phyloP scores from a whole-genome alignment of 2,888 invertebrate genomes.

The Erpobdella octoculata region DNA sequence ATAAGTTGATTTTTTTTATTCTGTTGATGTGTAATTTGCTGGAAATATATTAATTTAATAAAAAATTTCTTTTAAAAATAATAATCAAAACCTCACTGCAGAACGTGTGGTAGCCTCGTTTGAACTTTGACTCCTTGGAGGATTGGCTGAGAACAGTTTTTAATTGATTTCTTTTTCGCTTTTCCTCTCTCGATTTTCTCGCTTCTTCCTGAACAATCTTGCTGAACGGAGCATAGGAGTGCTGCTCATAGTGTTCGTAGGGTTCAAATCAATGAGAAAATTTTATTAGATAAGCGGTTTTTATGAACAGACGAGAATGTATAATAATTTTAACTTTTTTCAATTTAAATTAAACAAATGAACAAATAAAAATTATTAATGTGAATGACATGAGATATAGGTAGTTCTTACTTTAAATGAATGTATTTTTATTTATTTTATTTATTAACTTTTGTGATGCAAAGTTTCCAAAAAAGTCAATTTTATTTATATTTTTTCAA shows the following conservation, averaged over 20 bases:
- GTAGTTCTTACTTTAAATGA: background rate
- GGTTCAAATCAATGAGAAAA: background rate
- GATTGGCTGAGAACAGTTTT: background rate
- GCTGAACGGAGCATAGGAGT: conserved; percentile 21
- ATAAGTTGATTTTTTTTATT: no score
- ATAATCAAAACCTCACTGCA: background rate
- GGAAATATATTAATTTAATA: no score
- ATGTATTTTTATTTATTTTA: background rate
- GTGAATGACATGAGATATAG: background rate
- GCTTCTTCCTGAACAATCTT: conserved; percentile 16
- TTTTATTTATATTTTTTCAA: no score
- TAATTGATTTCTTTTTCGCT: conserved; percentile 6
- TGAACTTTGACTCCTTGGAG: conserved; percentile 3
- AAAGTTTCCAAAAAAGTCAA: no score
- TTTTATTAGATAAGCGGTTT: background rate
- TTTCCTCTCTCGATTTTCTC: background rate
- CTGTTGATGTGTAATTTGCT: no score
- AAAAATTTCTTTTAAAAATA: background rate
- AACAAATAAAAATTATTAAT: no score
- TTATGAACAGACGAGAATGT: no score
- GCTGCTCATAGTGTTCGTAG: conserved; percentile 24
- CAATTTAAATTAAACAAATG: background rate
- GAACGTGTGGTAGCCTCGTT: background rate
- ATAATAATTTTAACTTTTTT: no score
- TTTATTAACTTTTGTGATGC: no score